These are phyloP conservation scores for Megalurothrips usitatus DNA, from an alignment of 2,888 invertebrate genomes.

Conservation along the genomic window DNA sequence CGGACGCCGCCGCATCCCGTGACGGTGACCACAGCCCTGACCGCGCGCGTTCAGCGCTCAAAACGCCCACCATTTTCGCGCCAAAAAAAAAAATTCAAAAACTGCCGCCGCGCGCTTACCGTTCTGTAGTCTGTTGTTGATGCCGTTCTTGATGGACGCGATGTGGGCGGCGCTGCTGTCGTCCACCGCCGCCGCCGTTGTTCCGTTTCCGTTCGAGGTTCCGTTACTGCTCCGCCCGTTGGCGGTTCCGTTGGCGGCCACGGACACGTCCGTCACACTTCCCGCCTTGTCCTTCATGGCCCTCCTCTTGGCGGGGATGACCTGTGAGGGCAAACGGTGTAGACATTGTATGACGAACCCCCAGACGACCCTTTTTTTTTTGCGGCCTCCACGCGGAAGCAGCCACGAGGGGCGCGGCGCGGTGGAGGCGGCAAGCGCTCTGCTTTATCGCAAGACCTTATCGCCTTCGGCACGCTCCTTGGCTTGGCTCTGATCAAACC, in stretches of 20 bases:
- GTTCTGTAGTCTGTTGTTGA: not conserved
- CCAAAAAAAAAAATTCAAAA: no score
- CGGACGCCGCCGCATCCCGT: not conserved
- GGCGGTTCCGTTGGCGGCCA: not conserved
- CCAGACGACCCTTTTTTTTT: not conserved
- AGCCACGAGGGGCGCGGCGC: not conserved
- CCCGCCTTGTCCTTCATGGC: not conserved
- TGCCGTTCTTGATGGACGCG: not conserved
- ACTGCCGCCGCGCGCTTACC: not conserved
- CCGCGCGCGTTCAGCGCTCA: not conserved
- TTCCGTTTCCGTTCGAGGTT: not conserved
- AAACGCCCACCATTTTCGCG: not conserved
- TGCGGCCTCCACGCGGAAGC: not conserved
- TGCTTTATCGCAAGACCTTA: no score
- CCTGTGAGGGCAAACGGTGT: not conserved
- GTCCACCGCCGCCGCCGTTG: no score
- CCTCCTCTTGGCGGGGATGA: not conserved
- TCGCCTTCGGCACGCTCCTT: no score
- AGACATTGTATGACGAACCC: no score
- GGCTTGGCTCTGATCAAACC: no score
- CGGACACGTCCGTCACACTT: not conserved
- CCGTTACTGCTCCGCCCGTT: not conserved
- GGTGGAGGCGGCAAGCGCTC: no score
- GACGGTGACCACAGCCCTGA: not conserved
- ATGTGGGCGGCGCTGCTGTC: not conserved